Base-by-base conservation (phyloP, 2,113 vertebrate genomes). In the Pygathrix nemaeus region DNA sequence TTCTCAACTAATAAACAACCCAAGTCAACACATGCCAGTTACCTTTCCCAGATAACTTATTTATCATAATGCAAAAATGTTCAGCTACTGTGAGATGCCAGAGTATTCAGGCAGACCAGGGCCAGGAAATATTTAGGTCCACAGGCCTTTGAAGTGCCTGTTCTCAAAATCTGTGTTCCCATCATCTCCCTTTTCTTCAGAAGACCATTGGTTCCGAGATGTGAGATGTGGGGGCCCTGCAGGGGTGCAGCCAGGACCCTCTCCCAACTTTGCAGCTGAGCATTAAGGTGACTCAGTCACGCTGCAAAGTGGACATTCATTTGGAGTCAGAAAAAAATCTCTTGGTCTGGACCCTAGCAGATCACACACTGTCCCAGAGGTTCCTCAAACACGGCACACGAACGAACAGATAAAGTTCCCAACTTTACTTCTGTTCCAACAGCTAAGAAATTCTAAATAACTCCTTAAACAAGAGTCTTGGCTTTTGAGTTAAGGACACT, bases 401-500 rank as follows among this genome's bases (percentile, higher is more conserved):
- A 70, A 66, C 13, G 25, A 27, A 59, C 82, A 43, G 13, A 50
- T 50, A 14, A 50, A 50, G 48, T 35, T 50, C 70, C 82, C 89
- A 93, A 45, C 32, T 72, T 86, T 72, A 27, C 50, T 86, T 95
- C 61, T 61, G 32, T 82, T 80, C 80, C 32, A 78, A 89, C 18
- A n/a, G 88, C 68, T 30, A 85, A 86, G 25, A 93, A 83, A 91
- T 57, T 61, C 17, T 88, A 80, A 84, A 25, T 66, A 79, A 90
- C 59, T 43, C 16, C 57, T 68, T 66, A 90, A 23, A 4, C 10
- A n/a, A 87, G 21, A 18, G 21, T 25, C 55, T 57, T 78, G 18
- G 45, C 50, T 57, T 72, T 23, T n/a, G 32, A 66, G 40, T 78
- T 52, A 35, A 9, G 43, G 59, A 35, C 20, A 66, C 72, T 35